These are phyloP conservation scores for Menidia menidia DNA, from an alignment of 2,797 vertebrate genomes.

Conservation along the genomic window DNA sequence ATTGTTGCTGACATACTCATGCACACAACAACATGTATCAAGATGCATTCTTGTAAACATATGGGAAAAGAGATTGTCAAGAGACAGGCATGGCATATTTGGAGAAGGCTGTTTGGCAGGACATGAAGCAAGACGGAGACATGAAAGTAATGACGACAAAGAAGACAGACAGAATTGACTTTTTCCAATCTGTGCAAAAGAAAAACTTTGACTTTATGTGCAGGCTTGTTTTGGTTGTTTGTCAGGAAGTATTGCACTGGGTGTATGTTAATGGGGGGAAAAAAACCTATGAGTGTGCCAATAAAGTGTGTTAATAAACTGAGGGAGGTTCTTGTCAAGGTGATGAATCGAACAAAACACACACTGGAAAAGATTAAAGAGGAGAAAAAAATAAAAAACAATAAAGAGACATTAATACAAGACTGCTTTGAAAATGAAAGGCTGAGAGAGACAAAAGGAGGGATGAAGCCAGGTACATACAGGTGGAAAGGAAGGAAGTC, in stretches of 20 bases:
- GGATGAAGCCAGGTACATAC: conserved; percentile 23
- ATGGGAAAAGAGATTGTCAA: conserved; percentile 25
- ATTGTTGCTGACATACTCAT: conserved; percentile 7
- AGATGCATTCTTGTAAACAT: conserved; percentile 10
- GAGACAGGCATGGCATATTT: conserved; percentile 49
- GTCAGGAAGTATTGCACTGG: conserved; percentile 31
- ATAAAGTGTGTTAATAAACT: conserved; percentile 59
- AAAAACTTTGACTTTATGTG: conserved; percentile 21
- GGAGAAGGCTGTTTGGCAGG: conserved; percentile 47
- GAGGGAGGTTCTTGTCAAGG: conserved; percentile 64
- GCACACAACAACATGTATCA: conserved; percentile 12
- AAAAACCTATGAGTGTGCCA: conserved; percentile 12
- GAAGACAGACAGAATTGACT: conserved; percentile 49
- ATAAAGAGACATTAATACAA: conserved; percentile 54
- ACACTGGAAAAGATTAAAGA: conserved; percentile 54
- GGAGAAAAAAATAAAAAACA: conserved; percentile 26
- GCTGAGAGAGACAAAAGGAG: conserved; percentile 51
- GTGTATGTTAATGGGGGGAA: conserved; percentile 43
- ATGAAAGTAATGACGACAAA: conserved; percentile 52
- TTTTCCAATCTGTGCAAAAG: conserved; percentile 15
- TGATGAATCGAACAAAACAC: conserved; percentile 72
- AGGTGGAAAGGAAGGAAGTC: conserved; percentile 18
- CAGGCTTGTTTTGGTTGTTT: conserved; percentile 11
- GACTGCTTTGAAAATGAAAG: conserved; percentile 47
- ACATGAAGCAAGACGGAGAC: conserved; percentile 52